Evolutionary conservation across 2,113 vertebrate species (phyloP), one percentile per base, ranked within the genome.

Genomic region (Spermophilus dauricus): DNA sequence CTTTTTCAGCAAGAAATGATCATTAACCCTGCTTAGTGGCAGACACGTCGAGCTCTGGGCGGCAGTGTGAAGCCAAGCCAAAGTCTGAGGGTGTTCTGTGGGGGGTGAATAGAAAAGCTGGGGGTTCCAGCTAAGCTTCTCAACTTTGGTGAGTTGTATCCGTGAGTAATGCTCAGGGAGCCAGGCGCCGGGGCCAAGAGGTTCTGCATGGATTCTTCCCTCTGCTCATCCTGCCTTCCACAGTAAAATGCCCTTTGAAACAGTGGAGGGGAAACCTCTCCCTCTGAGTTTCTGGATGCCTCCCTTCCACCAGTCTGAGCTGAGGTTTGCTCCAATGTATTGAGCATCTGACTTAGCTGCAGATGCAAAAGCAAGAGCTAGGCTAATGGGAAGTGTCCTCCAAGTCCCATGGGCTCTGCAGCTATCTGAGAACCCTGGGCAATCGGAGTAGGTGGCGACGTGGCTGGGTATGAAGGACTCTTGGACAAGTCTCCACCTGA

Each of bases 81-180:
- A n/a, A 18, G 32, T 94, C 89, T 34, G 45, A 77, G 96, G 93
- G 75, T 89, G 88, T 86, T 95, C 63, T 96, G 45, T 95, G 92
- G 67, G 73, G 84, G 90, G 34, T 76, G 96, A 93, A 83, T 11
- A 89, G 88, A 90, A 91, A 94, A 96, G 94, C 86, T 2, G 1
- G 72, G 93, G 90, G 76, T 94, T 95, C 26, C 78, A 86, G 70
- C 28, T 39, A 86, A 96, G 58, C 72, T 42, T 83, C 72, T 96
- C 97, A 93, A 65, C 91, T 82, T 93, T 32, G 89, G 84, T 82
- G 95, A 95, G 89, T n/a, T 81, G 96, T 97, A 97, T 92, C 97
- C 96, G 92, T 93, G 48, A 94, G 32, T 16, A 42, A n/a, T 0
- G 45, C 22, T 94, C 76, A 32, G 77, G 24, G 37, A 94, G 42